Base-by-base conservation (phyloP, 2,797 vertebrate genomes). In the Oophaga sylvatica region DNA sequence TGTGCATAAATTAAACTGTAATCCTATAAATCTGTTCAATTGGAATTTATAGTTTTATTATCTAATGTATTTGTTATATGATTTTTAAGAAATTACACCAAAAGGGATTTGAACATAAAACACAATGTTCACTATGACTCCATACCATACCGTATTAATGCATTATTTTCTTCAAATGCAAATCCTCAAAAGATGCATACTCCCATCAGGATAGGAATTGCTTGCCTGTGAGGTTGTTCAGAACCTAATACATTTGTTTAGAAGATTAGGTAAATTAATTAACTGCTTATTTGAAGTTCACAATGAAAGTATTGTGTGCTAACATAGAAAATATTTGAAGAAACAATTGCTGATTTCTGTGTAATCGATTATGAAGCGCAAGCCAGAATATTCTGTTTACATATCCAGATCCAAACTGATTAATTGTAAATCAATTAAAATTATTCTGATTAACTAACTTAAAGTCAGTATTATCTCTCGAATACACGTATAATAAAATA, bases 201-300 rank as follows among this genome's bases (percentile, higher is more conserved):
- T 84, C 48, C 11, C 84, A 62, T 85, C 31, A 85, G 73, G 29
- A 26, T 57, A 73, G 71, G 11, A n/a, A 80, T n/a, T 80, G n/a
- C 53, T 5, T 73, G 68, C 26, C 53, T 84, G 35, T 53, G 31
- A 6, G 56, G 70, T 63, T 73, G 82, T n/a, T 56, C 56, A 88
- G 56, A 75, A 65, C 60, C 56, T 78, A 71, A 48, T 73, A 19
- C 53, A 79, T 80, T 88, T 88, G 48, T 56, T 84, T 79, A 80
- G 76, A 73, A 63, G 78, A 84, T 84, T 84, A 88, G 75, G 41
- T 84, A 88, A 84, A 85, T 88, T 80, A 84, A 84, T 83, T 85
- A 88, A 48, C 73, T 68, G 45, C 11, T 70, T 81, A 29, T 88
- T 81, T 81, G 68, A 88, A 85, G 68, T 80, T 45, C 57, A 81